phyloP scores from a whole-genome alignment of 1,140 invertebrate genomes.

The Philaenus spumarius region DNA sequence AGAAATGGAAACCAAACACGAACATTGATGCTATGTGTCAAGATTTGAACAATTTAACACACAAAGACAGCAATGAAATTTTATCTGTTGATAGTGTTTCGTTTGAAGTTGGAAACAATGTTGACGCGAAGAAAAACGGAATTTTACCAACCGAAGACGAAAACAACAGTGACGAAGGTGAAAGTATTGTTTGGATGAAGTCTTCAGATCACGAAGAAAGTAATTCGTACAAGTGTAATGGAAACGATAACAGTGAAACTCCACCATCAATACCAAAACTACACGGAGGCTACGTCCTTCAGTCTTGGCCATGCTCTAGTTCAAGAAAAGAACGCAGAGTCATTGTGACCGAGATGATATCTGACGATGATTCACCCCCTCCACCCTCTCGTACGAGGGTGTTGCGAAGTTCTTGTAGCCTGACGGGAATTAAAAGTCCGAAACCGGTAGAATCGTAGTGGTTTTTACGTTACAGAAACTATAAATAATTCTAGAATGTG shows the following conservation, averaged over 20 bases:
- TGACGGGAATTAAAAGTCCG: background rate
- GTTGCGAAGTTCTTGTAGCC: slow-evolving; percentile 6
- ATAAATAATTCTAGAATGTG: too few species aligned
- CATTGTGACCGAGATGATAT: background rate
- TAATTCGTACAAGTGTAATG: background rate
- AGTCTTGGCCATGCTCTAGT: slow-evolving; percentile 7
- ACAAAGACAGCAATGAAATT: background rate
- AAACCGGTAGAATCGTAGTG: background rate
- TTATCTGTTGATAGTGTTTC: background rate
- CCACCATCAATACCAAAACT: too few species aligned
- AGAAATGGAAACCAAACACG: slow-evolving; percentile 37
- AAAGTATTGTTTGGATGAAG: slow-evolving; percentile 40
- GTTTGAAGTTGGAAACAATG: background rate
- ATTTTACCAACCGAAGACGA: slow-evolving; percentile 27
- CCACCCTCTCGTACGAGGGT: background rate
- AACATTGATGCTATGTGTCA: slow-evolving; percentile 10
- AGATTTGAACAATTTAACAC: too few species aligned
- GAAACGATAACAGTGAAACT: background rate
- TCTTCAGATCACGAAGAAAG: slow-evolving; percentile 35
- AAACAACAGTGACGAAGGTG: slow-evolving; percentile 27
- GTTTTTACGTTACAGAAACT: too few species aligned
- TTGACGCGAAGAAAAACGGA: background rate
- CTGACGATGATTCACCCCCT: slow-evolving; percentile 6
- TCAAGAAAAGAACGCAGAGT: background rate
- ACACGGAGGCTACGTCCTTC: background rate